Conservation (phyloP, 2,888 invertebrate genomes). For the Macaria liturata region DNA sequence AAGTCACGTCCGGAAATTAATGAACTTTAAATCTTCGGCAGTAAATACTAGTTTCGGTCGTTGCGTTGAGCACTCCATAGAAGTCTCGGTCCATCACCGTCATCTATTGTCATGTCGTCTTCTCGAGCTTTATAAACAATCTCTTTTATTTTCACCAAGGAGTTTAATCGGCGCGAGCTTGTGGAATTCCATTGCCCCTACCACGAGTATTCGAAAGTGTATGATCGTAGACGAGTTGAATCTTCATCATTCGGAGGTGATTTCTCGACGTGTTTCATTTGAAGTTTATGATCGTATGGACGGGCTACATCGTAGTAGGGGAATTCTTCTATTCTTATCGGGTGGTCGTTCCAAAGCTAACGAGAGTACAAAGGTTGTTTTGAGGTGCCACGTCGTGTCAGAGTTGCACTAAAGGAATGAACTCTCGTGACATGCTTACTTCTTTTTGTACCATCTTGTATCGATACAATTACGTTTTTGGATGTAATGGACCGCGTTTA, state of each 20-base stretch:
- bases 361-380: conserved; percentile 78
- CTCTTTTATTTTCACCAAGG: conserved; percentile 81
- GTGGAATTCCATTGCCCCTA: conserved; percentile 66
- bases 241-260: conserved; percentile 4
- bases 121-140: conserved; percentile 80
- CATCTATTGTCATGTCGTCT: conserved; percentile 81
- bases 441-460: conserved; percentile 42
- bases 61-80: conserved; percentile 47
- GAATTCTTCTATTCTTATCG: conserved; percentile 68
- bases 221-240: neutral
- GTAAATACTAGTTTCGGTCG: conserved; percentile 75
- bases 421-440: conserved; percentile 62
- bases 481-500: conserved; percentile 33
- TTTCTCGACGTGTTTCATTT: neutral
- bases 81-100: conserved; percentile 73
- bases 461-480: conserved; percentile 38
- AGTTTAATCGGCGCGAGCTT: conserved; percentile 79
- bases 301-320: conserved; percentile 19
- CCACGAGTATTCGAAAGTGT: conserved; percentile 26
- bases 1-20: conserved; percentile 71
- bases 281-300: too few species aligned
- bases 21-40: conserved; percentile 73
- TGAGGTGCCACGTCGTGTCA: conserved; percentile 76
- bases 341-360: conserved; percentile 76
- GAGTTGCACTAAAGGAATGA: conserved; percentile 59